Percentiles rank a stretch among this genome's conserved stretches.
These are phyloP conservation scores for Eclectus roratus DNA, from an alignment of 2,113 vertebrate species.

Conservation along the genomic window DNA sequence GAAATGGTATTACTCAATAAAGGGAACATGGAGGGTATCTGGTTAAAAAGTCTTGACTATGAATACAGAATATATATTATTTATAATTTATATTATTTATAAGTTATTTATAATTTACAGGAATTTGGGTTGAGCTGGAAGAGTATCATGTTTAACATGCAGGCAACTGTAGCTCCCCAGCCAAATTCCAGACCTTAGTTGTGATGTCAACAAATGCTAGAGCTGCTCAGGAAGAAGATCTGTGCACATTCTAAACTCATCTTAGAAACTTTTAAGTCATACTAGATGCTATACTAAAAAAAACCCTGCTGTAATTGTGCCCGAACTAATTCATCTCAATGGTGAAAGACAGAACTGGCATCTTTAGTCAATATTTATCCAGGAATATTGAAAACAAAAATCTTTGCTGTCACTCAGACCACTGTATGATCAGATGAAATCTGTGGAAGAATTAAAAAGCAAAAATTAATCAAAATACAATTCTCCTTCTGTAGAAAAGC, in stretches of 20 bases:
- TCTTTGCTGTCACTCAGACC: slow-evolving; percentile 23
- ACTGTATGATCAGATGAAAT: background rate
- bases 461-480: slow-evolving; percentile 5
- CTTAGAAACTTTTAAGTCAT: slow-evolving; percentile 32
- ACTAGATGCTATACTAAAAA: background rate
- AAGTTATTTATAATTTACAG: background rate
- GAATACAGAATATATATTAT: background rate
- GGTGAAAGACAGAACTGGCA: slow-evolving; percentile 44
- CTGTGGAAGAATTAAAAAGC: background rate
- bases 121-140: background rate
- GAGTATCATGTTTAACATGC: background rate
- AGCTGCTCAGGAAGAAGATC: background rate
- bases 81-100: background rate
- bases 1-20: background rate
- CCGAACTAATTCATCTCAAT: background rate
- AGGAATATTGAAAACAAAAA: slow-evolving; percentile 16
- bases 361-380: slow-evolving; percentile 46
- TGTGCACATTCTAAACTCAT: background rate
- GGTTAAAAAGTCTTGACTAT: background rate
- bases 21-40: background rate
- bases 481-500: slow-evolving; percentile 8
- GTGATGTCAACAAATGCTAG: background rate
- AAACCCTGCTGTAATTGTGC: background rate
- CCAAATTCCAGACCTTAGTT: background rate
- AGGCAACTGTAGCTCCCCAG: background rate